These are phyloP conservation scores for Acrocephalus kingi DNA, from an alignment of 2,113 vertebrate species.

Conservation along the genomic window DNA sequence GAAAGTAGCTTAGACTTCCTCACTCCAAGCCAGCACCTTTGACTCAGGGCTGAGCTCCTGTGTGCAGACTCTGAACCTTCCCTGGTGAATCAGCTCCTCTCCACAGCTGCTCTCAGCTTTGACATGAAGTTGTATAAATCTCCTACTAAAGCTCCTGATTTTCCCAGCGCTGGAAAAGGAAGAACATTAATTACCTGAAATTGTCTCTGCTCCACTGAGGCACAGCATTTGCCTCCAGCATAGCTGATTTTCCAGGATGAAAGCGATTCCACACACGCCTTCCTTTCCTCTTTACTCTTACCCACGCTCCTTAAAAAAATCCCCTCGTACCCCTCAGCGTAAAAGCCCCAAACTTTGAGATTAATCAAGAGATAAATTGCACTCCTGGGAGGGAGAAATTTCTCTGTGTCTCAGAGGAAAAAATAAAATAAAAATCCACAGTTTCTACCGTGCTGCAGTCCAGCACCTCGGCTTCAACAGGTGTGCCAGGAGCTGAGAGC, in stretches of 20 bases:
- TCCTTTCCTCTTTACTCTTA: neutral
- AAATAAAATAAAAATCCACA: neutral
- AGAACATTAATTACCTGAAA: conserved; percentile 65
- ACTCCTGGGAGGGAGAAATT: neutral
- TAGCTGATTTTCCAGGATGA: neutral
- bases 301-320: neutral
- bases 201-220: conserved; percentile 55
- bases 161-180: conserved; percentile 32
- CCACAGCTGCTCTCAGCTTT: neutral
- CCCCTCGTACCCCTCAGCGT: neutral
- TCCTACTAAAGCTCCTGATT: neutral
- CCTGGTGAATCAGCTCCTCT: neutral
- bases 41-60: neutral
- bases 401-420: neutral
- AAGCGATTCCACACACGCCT: neutral
- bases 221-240: conserved; percentile 45
- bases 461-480: neutral
- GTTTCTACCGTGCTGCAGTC: neutral
- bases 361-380: conserved; percentile 15
- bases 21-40: neutral
- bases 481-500: neutral
- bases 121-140: conserved; percentile 24
- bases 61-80: neutral
- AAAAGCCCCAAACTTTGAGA: neutral
- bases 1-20: neutral